Conservation (phyloP, 2,797 vertebrate genomes). For the Hylomyscus alleni region DNA sequence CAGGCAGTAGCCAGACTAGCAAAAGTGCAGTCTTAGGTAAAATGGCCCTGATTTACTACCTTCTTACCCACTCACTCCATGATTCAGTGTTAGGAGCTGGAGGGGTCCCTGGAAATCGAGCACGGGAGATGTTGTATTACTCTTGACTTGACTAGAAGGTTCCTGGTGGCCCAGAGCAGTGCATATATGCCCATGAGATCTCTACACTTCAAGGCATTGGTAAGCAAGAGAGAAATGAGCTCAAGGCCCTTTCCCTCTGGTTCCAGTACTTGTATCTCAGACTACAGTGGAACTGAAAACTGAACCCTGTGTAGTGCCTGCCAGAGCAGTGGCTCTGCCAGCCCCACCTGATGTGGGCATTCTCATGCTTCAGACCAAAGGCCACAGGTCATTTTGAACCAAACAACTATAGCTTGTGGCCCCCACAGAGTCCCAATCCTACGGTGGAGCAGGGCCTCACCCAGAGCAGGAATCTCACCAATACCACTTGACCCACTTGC, state of each 20-base stretch:
- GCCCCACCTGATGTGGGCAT: not conserved
- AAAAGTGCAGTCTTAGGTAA: not conserved
- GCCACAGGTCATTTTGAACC: slow-evolving; percentile 2
- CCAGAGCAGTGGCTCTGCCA: not conserved
- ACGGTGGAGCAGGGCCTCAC: not conserved
- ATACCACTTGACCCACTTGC: not conserved
- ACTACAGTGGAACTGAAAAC: slow-evolving; percentile 56
- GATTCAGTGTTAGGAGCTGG: not conserved
- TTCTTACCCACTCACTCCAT: not conserved
- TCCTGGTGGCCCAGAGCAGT: not conserved
- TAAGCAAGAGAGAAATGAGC: no score
- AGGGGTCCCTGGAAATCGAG: not conserved
- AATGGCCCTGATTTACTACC: not conserved
- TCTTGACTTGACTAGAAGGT: not conserved
- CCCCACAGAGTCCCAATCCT: not conserved
- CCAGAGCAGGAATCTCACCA: not conserved
- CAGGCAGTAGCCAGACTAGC: not conserved
- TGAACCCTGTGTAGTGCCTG: not conserved
- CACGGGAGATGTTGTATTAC: not conserved
- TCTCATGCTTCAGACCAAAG: slow-evolving; percentile 19
- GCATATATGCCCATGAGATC: not conserved
- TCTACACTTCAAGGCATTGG: not conserved
- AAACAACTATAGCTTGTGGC: not conserved
- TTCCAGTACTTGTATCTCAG: slow-evolving; percentile 43
- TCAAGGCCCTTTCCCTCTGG: not conserved